phyloP scores from a whole-genome alignment of 1,140 invertebrate species.

The Mycetomoellerius zeteki region DNA sequence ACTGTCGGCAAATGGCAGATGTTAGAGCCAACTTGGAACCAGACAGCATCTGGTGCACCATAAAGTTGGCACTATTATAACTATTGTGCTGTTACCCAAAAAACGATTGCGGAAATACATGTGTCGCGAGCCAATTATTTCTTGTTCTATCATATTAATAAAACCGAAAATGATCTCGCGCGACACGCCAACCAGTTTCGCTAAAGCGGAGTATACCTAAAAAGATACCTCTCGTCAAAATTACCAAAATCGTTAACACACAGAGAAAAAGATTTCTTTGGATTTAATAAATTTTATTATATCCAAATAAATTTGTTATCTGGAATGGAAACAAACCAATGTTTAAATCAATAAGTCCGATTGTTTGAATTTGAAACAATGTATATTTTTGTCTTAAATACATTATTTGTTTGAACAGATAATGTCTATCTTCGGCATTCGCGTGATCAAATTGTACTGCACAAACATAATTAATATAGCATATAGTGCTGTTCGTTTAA shows the following conservation, averaged over 20 bases:
- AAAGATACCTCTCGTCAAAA: background rate
- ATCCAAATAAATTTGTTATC: too few species aligned
- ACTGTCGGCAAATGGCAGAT: constrained; percentile 30
- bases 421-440: too few species aligned
- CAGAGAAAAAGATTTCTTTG: too few species aligned
- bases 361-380: too few species aligned
- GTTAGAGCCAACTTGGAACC: constrained; percentile 58
- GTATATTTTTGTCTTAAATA: too few species aligned
- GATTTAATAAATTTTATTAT: too few species aligned
- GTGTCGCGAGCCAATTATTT: constrained; percentile 46
- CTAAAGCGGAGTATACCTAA: background rate
- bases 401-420: too few species aligned
- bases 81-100: background rate
- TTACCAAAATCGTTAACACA: background rate
- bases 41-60: constrained; percentile 18
- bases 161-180: background rate
- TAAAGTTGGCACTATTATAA: constrained; percentile 56
- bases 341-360: too few species aligned
- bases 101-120: background rate
- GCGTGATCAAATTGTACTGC: too few species aligned
- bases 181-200: background rate
- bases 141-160: constrained; percentile 39
- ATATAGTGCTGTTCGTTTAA: too few species aligned
- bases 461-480: too few species aligned
- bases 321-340: too few species aligned